A percentile compares a stretch with the other conserved stretches of the same genome.
Evolutionary conservation across 2,888 invertebrate species (phyloP).

Genomic region (Eristalinus sepulchralis): DNA sequence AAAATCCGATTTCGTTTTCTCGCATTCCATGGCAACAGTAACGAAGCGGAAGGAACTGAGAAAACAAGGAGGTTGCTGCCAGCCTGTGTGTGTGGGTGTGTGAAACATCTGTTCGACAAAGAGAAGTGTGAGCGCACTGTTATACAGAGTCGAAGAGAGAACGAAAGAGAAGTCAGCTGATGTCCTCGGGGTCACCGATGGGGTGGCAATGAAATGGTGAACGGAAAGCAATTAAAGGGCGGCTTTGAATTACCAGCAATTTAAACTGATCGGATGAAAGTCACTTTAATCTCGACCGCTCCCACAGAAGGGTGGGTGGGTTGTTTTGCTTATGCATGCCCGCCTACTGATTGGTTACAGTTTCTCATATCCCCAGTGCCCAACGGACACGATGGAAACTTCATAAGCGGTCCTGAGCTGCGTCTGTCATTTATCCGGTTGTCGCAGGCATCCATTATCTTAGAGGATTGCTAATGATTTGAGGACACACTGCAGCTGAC

Average conservation of each 20-base stretch:
- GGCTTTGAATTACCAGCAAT: not conserved
- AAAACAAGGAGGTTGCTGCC: not conserved
- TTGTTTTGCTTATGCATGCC: not conserved
- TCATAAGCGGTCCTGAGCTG: not conserved
- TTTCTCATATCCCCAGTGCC: too few relatives aligned
- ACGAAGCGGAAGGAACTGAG: not conserved
- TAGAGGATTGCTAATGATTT: slow-evolving; percentile 12
- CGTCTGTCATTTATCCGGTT: not conserved
- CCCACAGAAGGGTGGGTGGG: too few relatives aligned
- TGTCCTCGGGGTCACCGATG: not conserved
- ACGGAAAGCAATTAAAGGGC: not conserved
- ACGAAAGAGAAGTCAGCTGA: not conserved
- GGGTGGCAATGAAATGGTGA: not conserved
- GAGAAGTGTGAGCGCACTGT: not conserved
- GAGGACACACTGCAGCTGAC: slow-evolving; percentile 3
- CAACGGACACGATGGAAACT: too few relatives aligned
- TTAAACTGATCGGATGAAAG: not conserved
- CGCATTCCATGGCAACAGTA: not conserved
- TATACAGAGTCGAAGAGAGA: not conserved
- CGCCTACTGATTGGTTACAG: too few relatives aligned
- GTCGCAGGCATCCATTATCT: slow-evolving; percentile 22
- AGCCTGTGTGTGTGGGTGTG: not conserved
- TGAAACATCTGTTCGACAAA: not conserved
- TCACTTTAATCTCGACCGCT: too few relatives aligned
- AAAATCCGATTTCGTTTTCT: not conserved